Percentiles rank a stretch among this genome's conserved stretches.
These are phyloP conservation scores for Ophion ellenae DNA, from an alignment of 2,888 invertebrate genomes.

Conservation along the genomic window DNA sequence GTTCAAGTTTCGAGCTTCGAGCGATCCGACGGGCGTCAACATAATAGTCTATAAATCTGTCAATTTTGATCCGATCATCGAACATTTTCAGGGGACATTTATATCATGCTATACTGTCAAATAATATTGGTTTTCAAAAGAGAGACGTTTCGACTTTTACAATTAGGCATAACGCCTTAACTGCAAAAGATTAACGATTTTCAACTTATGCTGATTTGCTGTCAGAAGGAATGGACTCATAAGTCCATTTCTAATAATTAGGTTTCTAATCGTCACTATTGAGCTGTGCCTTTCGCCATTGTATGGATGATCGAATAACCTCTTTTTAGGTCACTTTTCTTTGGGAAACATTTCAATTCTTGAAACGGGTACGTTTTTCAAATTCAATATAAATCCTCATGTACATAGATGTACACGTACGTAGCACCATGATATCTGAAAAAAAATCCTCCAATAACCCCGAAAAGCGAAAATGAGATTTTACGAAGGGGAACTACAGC, in stretches of 20 bases:
- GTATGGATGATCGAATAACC: neutral
- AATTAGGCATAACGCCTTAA: too few species aligned
- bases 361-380: neutral
- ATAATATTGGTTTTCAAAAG: too few species aligned
- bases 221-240: too few species aligned
- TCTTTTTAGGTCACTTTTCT: neutral
- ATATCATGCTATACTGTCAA: too few species aligned
- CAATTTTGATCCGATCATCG: too few species aligned
- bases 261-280: neutral
- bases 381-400: neutral
- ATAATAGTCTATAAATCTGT: too few species aligned
- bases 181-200: too few species aligned
- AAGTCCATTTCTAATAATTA: neutral
- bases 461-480: conserved; percentile 52
- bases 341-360: neutral
- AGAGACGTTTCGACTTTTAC: too few species aligned
- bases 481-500: conserved; percentile 29
- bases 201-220: neutral
- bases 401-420: neutral
- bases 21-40: too few species aligned
- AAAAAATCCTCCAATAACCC: conserved; percentile 9
- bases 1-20: too few species aligned
- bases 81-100: too few species aligned
- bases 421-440: conserved; percentile 14
- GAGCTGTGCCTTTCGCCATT: neutral